phyloP scores from a whole-genome alignment of 2,888 invertebrate genomes.

The Lingula anatina region DNA sequence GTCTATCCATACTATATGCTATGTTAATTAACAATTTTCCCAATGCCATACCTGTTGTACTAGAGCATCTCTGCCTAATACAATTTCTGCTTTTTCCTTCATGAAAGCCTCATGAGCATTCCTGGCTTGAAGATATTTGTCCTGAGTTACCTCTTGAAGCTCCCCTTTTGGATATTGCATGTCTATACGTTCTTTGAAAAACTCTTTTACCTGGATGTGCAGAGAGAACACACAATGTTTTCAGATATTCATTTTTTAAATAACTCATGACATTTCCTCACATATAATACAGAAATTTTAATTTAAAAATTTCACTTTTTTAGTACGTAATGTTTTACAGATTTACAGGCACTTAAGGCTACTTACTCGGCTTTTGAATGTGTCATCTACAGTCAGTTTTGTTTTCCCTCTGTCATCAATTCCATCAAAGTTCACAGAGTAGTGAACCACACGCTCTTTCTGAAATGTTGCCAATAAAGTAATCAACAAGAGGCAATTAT shows the following conservation, averaged over 20 bases:
- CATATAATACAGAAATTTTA: too few relatives aligned
- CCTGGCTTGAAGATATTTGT: slow-evolving; percentile 1
- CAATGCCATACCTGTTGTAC: slow-evolving; percentile 4
- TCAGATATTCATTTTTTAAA: background rate
- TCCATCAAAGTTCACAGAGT: slow-evolving; percentile 9
- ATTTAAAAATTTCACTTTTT: too few relatives aligned
- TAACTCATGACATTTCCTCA: background rate
- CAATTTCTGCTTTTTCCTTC: slow-evolving; percentile 6
- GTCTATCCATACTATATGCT: too few relatives aligned
- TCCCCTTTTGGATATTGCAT: slow-evolving; percentile 12
- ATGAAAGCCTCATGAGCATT: slow-evolving; percentile 11
- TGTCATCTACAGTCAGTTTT: slow-evolving; percentile 9
- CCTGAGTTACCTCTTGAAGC: slow-evolving; percentile 1
- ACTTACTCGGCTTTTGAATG: slow-evolving; percentile 13
- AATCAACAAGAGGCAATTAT: background rate
- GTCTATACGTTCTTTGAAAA: slow-evolving; percentile 10
- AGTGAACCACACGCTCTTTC: slow-evolving; percentile 6
- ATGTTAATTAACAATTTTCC: background rate
- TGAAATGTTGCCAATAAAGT: slow-evolving; percentile 5
- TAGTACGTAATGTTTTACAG: too few relatives aligned
- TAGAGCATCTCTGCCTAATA: slow-evolving; percentile 6
- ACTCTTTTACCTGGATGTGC: slow-evolving; percentile 7
- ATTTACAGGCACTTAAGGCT: too few relatives aligned
- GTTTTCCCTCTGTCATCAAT: slow-evolving; percentile 6
- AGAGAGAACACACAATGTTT: background rate